A percentile compares a stretch with the other conserved stretches of the same genome.
Conservation (phyloP, 30 jellyfish, hydroid and myxozoan species). For the Haliclystus octoradiatus region DNA sequence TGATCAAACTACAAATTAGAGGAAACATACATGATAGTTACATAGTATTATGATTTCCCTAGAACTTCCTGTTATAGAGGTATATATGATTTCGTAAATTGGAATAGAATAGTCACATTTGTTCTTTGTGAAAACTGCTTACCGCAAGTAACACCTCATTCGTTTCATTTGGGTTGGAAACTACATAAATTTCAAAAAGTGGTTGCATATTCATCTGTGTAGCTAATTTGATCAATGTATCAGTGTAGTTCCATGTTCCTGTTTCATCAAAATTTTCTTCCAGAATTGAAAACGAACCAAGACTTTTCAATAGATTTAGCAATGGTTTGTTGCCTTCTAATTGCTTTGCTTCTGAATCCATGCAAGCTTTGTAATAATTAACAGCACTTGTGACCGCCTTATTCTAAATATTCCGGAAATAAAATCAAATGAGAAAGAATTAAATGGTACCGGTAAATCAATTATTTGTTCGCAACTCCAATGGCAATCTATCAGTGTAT, state of each 20-base stretch:
- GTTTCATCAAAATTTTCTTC: background rate
- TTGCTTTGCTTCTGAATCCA: background rate
- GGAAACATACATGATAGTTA: too few species aligned
- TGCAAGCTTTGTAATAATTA: background rate
- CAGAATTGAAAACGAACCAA: background rate
- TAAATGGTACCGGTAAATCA: too few species aligned
- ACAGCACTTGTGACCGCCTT: background rate
- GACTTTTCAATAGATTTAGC: background rate
- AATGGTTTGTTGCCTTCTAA: background rate
- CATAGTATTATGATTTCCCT: too few species aligned
- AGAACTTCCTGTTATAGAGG: too few species aligned
- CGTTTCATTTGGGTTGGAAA: background rate
- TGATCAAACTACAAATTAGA: too few species aligned
- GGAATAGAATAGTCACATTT: too few species aligned
- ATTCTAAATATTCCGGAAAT: background rate
- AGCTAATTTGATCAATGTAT: background rate
- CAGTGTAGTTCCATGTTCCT: background rate
- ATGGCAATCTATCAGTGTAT: too few species aligned
- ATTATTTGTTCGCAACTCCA: too few species aligned
- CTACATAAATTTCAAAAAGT: background rate
- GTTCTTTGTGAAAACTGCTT: too few species aligned
- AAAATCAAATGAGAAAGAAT: too few species aligned
- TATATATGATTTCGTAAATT: too few species aligned
- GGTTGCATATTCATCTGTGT: background rate
- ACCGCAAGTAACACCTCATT: background rate